Evolutionary conservation across 2,797 vertebrate genomes (phyloP), one percentile per base, ranked within the genome.

Genomic region (Scolopax bukidnonensis): DNA sequence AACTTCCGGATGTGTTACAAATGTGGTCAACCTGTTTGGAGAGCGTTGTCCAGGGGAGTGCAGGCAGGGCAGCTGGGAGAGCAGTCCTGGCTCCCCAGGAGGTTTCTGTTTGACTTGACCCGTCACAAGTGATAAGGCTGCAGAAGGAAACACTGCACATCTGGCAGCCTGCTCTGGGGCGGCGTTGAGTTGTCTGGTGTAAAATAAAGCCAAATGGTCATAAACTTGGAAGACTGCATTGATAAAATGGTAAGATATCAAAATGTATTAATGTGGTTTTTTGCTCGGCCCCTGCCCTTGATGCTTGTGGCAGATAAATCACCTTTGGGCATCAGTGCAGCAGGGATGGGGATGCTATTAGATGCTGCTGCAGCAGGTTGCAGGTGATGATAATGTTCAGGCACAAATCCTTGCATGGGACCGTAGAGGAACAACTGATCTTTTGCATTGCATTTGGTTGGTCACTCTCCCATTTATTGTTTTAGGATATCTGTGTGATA

Each of bases 121-220:
- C 6, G 4, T 91, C 95, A 81, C 94, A 93, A 94, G 95, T 24
- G 50, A 69, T 93, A 93, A 93, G 90, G 89, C 86, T 93, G 93
- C 84, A 77, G 75, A 93, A 95, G 90, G 90, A 92, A 97, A 94
- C 64, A 80, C 64, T 84, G 83, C 94, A 95, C 97, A 97, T 97
- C 97, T 98, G 97, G 96, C 80, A 87, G 89, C 93, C 95, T 74
- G 65, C 89, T 94, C 86, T 12, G 40, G 73, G 87, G 70, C 74
- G 16, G 28, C 0, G 11, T 38, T 69, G 71, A 75, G 91, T 80
- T 95, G 86, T 90, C 96, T 96, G 95, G 51, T 94, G 90, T 86
- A 94, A 94, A 96, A 95, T 70, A 87, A 93, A 95, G 86, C 88
- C 87, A 96, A 96, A 91, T 93, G 93, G 81, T 90, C 36, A 10